Conservation (phyloP, 2,888 invertebrate species). For the Caenorhabditis plicata region DNA sequence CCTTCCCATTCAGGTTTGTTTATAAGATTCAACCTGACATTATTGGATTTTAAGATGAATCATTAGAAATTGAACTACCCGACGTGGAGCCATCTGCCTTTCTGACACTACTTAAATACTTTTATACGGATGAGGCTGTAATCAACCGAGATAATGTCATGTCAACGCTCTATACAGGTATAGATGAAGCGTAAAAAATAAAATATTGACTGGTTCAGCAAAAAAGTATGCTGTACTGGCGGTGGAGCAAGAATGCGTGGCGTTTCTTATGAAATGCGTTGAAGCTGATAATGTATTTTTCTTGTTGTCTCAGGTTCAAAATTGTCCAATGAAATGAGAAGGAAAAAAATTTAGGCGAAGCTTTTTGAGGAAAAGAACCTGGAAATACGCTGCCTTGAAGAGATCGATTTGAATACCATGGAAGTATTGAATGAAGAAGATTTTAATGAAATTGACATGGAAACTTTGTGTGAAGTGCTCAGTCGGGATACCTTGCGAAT, state of each 20-base stretch:
- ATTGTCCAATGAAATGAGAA: no score
- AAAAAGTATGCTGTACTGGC: slow-evolving; percentile 85
- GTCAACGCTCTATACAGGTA: slow-evolving; percentile 79
- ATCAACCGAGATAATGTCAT: slow-evolving; percentile 84
- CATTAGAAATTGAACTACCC: slow-evolving; percentile 77
- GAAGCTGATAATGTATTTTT: slow-evolving; percentile 82
- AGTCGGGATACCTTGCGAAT: slow-evolving; percentile 80
- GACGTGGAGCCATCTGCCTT: slow-evolving; percentile 84
- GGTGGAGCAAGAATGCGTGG: slow-evolving; percentile 80
- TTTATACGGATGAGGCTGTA: slow-evolving; percentile 80
- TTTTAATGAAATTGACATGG: slow-evolving; percentile 81
- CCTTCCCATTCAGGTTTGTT: slow-evolving; percentile 32
- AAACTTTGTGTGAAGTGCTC: slow-evolving; percentile 78
- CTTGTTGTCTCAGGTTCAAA: slow-evolving; percentile 75
- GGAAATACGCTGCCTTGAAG: slow-evolving; percentile 79
- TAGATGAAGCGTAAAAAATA: no score
- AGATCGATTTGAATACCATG: slow-evolving; percentile 81
- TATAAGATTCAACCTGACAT: no score
- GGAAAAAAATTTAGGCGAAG: no score
- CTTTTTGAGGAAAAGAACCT: slow-evolving; percentile 82
- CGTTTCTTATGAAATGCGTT: slow-evolving; percentile 77
- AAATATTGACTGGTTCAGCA: slow-evolving; percentile 71
- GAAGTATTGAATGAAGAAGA: slow-evolving; percentile 79
- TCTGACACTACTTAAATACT: slow-evolving; percentile 74
- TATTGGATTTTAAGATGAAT: slow-evolving; percentile 23